phyloP scores from a whole-genome alignment of 2,113 vertebrate species.

The Gavia stellata region DNA sequence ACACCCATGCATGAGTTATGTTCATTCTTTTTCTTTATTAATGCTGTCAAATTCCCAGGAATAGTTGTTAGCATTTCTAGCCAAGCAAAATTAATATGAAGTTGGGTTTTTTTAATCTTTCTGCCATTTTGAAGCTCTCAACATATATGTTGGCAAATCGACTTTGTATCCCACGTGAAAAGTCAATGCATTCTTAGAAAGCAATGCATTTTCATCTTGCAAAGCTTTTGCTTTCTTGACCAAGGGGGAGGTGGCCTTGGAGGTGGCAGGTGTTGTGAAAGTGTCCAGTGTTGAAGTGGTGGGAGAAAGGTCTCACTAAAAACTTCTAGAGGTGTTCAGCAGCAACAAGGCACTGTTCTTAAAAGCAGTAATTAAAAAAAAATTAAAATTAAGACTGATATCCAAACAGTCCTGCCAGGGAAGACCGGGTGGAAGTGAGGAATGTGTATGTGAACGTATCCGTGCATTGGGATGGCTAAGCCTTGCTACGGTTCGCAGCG shows the following conservation, averaged over 20 bases:
- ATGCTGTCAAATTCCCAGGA: not conserved
- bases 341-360: not conserved
- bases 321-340: not conserved
- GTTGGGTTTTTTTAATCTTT: not conserved
- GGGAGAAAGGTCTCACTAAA: not conserved
- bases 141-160: not conserved
- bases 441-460: fast-evolving
- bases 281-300: not conserved
- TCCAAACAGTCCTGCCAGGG: not conserved
- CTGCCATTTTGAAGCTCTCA: not conserved
- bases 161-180: not conserved
- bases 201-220: not conserved
- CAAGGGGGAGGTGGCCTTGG: not conserved
- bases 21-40: not conserved
- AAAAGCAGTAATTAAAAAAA: not conserved
- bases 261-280: not conserved
- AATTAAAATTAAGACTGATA: not conserved
- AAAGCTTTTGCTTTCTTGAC: not conserved
- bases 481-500: fast-evolving
- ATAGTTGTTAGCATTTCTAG: not conserved
- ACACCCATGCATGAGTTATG: not conserved
- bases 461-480: fast-evolving
- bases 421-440: not conserved
- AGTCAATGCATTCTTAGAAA: not conserved
- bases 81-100: not conserved